A percentile compares a stretch with the other conserved stretches of the same genome.
phyloP scores from a whole-genome alignment of 30 jellyfish, hydroid and myxozoan species.

The Sanderia malayensis region DNA sequence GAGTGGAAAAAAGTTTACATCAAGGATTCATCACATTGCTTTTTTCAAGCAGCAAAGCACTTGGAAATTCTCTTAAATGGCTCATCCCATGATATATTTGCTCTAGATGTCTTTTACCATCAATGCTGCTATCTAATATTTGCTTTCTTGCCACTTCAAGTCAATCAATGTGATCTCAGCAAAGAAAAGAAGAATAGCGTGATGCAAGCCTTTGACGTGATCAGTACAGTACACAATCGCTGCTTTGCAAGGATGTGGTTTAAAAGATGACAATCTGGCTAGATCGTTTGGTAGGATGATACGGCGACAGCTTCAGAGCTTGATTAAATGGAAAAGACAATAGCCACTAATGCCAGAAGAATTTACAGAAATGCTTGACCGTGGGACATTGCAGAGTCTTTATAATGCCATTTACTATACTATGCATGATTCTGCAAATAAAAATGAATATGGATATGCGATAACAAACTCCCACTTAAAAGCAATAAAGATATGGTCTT shows the following conservation, averaged over 20 bases:
- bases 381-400: slow-evolving; percentile 28
- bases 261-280: slow-evolving; percentile 32
- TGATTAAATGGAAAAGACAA: not conserved
- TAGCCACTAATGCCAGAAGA: slow-evolving; percentile 62
- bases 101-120: slow-evolving; percentile 33
- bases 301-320: slow-evolving; percentile 17
- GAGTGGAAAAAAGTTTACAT: slow-evolving; percentile 7
- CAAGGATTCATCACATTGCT: not conserved
- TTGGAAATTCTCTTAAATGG: slow-evolving; percentile 20
- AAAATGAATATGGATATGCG: slow-evolving; percentile 46
- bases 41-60: slow-evolving; percentile 18
- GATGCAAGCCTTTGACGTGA: slow-evolving; percentile 16
- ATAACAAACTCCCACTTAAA: not conserved
- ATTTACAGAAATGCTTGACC: slow-evolving; percentile 15
- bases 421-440: slow-evolving; percentile 19
- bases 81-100: slow-evolving; percentile 38
- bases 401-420: slow-evolving; percentile 37
- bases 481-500: slow-evolving; percentile 40
- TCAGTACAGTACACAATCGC: slow-evolving; percentile 34
- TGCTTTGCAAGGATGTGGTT: slow-evolving; percentile 45
- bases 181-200: slow-evolving; percentile 10
- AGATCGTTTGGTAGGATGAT: slow-evolving; percentile 47
- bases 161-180: not conserved
- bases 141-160: slow-evolving; percentile 7
- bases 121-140: slow-evolving; percentile 27